These are phyloP conservation scores for Drosophila siamana DNA, from an alignment of 2,888 invertebrate genomes.

Conservation along the genomic window DNA sequence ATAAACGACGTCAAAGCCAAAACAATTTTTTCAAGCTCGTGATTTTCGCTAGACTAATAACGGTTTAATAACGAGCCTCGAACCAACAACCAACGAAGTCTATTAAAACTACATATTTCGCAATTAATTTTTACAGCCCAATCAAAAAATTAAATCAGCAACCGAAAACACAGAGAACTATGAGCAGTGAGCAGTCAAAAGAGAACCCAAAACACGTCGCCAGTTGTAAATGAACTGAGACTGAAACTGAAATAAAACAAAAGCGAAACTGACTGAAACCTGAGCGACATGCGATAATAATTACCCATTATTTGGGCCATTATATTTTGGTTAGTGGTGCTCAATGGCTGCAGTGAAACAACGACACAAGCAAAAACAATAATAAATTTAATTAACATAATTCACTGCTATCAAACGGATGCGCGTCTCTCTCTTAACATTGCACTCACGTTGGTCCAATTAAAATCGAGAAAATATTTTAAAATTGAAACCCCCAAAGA, in stretches of 20 bases:
- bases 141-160: constrained; percentile 40
- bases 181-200: constrained; percentile 12
- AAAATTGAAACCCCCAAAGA: constrained; percentile 23
- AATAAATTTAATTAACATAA: constrained; percentile 54
- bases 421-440: constrained; percentile 35
- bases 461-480: constrained; percentile 39
- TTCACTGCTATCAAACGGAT: constrained; percentile 31
- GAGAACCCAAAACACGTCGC: constrained; percentile 32
- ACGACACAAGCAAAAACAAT: constrained; percentile 20
- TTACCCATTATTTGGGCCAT: constrained; percentile 51
- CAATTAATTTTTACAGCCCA: constrained; percentile 54
- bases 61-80: constrained; percentile 38
- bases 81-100: constrained; percentile 13
- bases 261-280: constrained; percentile 1
- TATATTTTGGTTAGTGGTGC: constrained; percentile 35
- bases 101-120: constrained; percentile 58
- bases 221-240: constrained; percentile 42
- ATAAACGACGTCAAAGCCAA: constrained; percentile 45
- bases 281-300: constrained; percentile 53
- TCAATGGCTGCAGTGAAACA: constrained; percentile 14
- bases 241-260: constrained; percentile 2
- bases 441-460: constrained; percentile 56
- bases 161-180: too few relatives aligned
- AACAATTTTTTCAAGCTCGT: constrained; percentile 32
- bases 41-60: constrained; percentile 34